Base-by-base conservation (phyloP, 2,113 vertebrate species). In the Aldabrachelys gigantea region DNA sequence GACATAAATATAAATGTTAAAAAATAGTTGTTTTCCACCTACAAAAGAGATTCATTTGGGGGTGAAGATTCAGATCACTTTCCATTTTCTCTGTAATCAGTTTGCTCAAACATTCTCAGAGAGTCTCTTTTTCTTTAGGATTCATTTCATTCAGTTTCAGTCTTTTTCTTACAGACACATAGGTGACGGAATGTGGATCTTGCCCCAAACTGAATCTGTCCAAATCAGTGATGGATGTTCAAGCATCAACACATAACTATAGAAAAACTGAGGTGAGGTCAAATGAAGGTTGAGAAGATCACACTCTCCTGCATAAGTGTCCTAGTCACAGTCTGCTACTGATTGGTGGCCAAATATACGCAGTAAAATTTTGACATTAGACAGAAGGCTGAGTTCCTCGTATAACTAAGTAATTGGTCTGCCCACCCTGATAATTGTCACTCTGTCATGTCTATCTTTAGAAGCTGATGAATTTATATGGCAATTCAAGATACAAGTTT, bases 321-420 rank as follows among this genome's bases (percentile, higher is more conserved):
- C 84, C 89, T 90, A 94, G 54, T 88, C 38, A 5, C 53, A 79
- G 90, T 95, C 83, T 3, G 78, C 50, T 3, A 62, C 31, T 97
- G 95, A 96, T 83, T 90, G 80, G 80, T 24, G 92, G 95, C 97
- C 97, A 98, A 97, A 90, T 80, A 88, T 95, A 96, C 93, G 95
- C 96, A 95, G 94, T 96, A 59, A 95, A 96, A 92, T 92, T 90
- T 96, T 97, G 97, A 91, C 90, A 25, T 53, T 84, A 76, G 84
- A 92, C 96, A 91, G 82, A 95, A 98, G 91, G 85, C 85, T 44
- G n/a, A 89, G 53, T 94, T 96, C 94, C 92, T 97, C 95, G 7
- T 90, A 81, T 96, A 95, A 97, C 25, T 6, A 82, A 92, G 56
- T 47, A 95, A 96, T 90, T 94, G n/a, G 8, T 65, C 47, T 90